Evolutionary conservation across 1,140 invertebrate genomes (phyloP), one percentile per base, ranked within the genome.

Genomic region (Portunus trituberculatus): DNA sequence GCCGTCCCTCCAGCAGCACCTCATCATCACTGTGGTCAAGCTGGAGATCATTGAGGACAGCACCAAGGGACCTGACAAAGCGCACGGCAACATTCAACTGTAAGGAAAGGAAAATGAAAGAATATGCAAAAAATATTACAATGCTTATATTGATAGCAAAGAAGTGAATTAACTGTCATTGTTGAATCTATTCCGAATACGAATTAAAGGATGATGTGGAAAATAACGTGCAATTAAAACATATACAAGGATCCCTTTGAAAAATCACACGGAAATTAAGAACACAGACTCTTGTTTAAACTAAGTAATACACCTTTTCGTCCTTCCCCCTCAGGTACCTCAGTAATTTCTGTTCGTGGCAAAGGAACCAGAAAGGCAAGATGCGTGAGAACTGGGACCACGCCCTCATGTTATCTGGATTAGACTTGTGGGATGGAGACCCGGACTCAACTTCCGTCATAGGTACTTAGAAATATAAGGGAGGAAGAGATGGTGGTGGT

Each of bases 1-100:
- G 96, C 97, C 97, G 0, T 97, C 97, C 28, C 96, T 98, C 16
- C 97, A 97, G 0, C 96, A 97, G 91, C 97, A 97, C n/a, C 97
- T 98, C 6, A 97, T 97, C 96, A 98, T 98, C 96, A 97, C 97
- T 4, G 96, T 98, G 92, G 98, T 97, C 91, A 96, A 97, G 31
- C 96, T 98, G 84, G 97, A 98, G 96, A 97, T 98, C 82, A 96
- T 98, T 28, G 96, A 96, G 92, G 95, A 95, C 10, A 96, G 96
- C 87, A 95, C 96, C 29, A 94, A 92, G 67, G 96, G 87, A 3
- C 88, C 86, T 10, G 20, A 96, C 96, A 46, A 95, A 28, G 52
- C 90, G 29, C 25, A 29, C 59, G 90, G 90, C 25, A 39, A 91
- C 59, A 91, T 91, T 28, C 90, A 91, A 25, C 12, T 20, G 90